Percentiles rank a stretch among this genome's conserved stretches.
Evolutionary conservation across 2,113 vertebrate species (phyloP).

Genomic region (Arvicanthis niloticus): DNA sequence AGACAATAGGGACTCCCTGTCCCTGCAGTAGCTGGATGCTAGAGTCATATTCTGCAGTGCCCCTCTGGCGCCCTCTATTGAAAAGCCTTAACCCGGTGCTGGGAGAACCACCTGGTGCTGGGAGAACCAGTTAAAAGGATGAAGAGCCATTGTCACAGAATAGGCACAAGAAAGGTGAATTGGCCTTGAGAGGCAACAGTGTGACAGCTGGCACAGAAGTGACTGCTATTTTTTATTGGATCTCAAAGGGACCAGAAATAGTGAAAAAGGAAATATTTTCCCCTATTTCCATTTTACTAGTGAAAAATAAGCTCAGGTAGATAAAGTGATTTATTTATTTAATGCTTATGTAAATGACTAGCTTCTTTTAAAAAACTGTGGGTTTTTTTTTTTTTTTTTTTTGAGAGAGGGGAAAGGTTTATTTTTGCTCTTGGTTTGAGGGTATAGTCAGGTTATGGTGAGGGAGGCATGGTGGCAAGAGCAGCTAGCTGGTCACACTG

Average conservation of each 20-base stretch:
- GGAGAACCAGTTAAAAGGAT: neutral
- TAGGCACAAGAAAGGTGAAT: slow-evolving; percentile 29
- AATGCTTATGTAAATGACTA: neutral
- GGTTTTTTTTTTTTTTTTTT: too few species aligned
- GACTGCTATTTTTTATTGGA: neutral
- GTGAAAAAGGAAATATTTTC: neutral
- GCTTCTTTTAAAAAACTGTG: too few species aligned
- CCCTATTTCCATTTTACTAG: neutral
- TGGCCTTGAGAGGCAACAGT: neutral
- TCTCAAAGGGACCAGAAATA: neutral
- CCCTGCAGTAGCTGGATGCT: neutral
- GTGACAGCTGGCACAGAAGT: neutral
- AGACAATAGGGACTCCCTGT: neutral
- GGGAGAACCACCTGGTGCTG: neutral
- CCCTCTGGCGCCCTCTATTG: neutral
- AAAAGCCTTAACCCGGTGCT: neutral
- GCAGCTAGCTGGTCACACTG: neutral
- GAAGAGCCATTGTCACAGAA: neutral
- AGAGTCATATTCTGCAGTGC: neutral
- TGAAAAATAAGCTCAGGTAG: neutral
- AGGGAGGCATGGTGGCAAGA: neutral
- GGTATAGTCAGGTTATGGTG: neutral
- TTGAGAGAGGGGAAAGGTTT: too few species aligned
- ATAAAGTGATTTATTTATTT: neutral
- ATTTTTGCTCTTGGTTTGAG: neutral